phyloP scores from a whole-genome alignment of 2,888 invertebrate genomes.

The Selenia dentaria region DNA sequence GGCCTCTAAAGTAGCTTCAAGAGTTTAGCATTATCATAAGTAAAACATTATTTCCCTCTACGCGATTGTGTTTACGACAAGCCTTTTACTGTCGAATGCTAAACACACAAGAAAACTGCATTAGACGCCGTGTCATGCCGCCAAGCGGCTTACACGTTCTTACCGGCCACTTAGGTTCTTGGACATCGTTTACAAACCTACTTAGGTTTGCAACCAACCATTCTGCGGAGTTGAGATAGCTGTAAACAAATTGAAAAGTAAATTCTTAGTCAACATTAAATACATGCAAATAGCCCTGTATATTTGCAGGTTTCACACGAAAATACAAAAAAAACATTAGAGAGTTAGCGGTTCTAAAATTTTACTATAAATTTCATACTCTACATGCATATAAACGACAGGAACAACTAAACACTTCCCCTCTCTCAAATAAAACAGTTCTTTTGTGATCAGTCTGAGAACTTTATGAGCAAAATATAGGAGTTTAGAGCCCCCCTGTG shows the following conservation, averaged over 20 bases:
- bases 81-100: slow-evolving; percentile 41
- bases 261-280: too few species aligned
- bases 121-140: slow-evolving; percentile 31
- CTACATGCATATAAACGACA: too few species aligned
- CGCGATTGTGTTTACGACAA: slow-evolving; percentile 18
- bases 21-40: slow-evolving; percentile 3
- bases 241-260: neutral
- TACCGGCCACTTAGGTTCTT: neutral
- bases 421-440: too few species aligned
- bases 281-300: too few species aligned
- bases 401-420: too few species aligned
- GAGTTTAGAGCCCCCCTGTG: too few species aligned
- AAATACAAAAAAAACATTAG: too few species aligned
- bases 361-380: too few species aligned
- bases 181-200: slow-evolving; percentile 8
- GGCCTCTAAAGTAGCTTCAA: neutral
- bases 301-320: too few species aligned
- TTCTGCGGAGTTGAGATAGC: neutral
- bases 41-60: slow-evolving; percentile 1
- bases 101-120: slow-evolving; percentile 39
- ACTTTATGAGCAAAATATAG: too few species aligned
- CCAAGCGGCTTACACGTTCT: neutral
- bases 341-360: too few species aligned
- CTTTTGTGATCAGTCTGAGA: too few species aligned
- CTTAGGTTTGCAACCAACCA: slow-evolving; percentile 5